Percentiles rank a stretch among this genome's conserved stretches.
phyloP scores from a whole-genome alignment of 1,140 invertebrate genomes.

The Pectinophora gossypiella region DNA sequence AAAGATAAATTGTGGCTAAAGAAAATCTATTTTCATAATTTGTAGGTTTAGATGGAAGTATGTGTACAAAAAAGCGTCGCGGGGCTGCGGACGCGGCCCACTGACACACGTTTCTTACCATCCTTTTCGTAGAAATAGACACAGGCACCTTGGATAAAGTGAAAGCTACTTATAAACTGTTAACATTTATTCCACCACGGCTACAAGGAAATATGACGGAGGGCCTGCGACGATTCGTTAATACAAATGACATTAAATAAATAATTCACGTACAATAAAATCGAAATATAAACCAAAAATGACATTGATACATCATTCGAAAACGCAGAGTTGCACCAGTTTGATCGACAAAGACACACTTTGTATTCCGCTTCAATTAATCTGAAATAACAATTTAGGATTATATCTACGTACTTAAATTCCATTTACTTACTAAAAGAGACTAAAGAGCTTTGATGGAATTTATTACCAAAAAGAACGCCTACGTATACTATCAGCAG shows the following conservation, averaged over 20 bases:
- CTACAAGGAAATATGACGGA: slow-evolving; percentile 37
- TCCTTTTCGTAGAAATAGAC: slow-evolving; percentile 71
- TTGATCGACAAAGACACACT: slow-evolving; percentile 54
- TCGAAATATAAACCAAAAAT: background rate
- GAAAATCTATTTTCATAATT: slow-evolving; percentile 59
- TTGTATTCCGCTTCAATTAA: slow-evolving; percentile 54
- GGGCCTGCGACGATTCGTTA: background rate
- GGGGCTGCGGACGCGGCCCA: slow-evolving; percentile 64
- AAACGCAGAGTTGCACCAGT: slow-evolving; percentile 49
- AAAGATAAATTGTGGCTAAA: slow-evolving; percentile 13
- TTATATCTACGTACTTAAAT: no score
- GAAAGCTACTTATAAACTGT: slow-evolving; percentile 68
- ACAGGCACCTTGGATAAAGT: slow-evolving; percentile 64
- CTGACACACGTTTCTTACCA: slow-evolving; percentile 69
- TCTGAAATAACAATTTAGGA: slow-evolving; percentile 30
- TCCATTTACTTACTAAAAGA: no score
- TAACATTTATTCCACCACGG: slow-evolving; percentile 55
- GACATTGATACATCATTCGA: background rate
- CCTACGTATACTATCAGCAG: no score
- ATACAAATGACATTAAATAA: background rate
- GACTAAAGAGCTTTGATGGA: no score
- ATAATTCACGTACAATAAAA: background rate
- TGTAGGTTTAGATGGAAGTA: slow-evolving; percentile 56
- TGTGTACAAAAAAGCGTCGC: slow-evolving; percentile 56
- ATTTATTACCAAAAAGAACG: no score